Evolutionary conservation across 1,140 invertebrate genomes (phyloP).

Genomic region (Leptinotarsa texana): DNA sequence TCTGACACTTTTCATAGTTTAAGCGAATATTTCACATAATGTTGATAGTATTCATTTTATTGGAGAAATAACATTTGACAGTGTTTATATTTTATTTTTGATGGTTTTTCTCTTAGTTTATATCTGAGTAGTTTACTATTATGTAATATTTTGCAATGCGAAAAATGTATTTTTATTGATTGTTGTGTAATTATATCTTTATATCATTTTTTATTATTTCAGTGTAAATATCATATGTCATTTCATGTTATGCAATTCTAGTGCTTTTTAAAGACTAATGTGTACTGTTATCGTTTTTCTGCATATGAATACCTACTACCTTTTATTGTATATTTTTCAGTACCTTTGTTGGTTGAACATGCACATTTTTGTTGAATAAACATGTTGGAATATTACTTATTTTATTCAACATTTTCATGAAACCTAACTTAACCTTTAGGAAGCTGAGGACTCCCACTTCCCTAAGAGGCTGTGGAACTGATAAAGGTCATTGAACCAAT

Average conservation of each 20-base stretch:
- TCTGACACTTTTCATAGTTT: too few relatives aligned
- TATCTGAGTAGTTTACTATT: not conserved
- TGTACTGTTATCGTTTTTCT: conserved; percentile 16
- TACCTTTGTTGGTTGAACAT: conserved; percentile 31
- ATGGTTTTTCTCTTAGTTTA: too few relatives aligned
- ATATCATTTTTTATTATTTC: conserved; percentile 28
- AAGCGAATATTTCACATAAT: too few relatives aligned
- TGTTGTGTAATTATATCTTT: conserved; percentile 27
- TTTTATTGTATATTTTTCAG: conserved; percentile 25
- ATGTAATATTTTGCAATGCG: not conserved
- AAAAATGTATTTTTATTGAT: conserved; percentile 29
- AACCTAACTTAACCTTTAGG: too few relatives aligned
- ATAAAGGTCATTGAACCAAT: too few relatives aligned
- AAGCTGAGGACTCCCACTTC: too few relatives aligned
- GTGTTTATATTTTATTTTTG: too few relatives aligned
- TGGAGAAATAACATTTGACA: too few relatives aligned
- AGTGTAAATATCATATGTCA: conserved; percentile 25
- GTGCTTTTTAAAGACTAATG: conserved; percentile 31
- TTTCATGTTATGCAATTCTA: conserved; percentile 26
- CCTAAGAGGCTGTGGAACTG: too few relatives aligned
- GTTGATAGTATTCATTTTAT: too few relatives aligned
- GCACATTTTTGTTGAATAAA: conserved; percentile 36
- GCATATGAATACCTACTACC: conserved; percentile 12
- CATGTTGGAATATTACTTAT: not conserved
- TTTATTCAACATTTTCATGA: not conserved